Evolutionary conservation across 2,113 vertebrate genomes (phyloP).

Genomic region (Hippocampus zosterae): DNA sequence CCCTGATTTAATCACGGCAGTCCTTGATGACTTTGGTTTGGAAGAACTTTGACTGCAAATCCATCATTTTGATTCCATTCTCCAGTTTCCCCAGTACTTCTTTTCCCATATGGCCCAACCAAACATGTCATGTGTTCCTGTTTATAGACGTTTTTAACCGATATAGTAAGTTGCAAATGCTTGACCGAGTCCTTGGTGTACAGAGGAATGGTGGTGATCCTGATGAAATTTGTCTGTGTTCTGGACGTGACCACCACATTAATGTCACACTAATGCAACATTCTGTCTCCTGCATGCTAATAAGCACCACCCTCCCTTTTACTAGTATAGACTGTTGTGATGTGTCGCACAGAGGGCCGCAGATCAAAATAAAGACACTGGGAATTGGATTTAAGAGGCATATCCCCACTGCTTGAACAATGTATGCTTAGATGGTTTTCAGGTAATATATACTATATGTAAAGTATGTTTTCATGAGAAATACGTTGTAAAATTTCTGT

Average conservation of each 20-base stretch:
- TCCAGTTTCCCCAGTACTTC: not conserved
- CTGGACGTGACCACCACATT: slow-evolving; percentile 67
- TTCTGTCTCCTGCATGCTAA: slow-evolving; percentile 62
- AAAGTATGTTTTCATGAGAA: not conserved
- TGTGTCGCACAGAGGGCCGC: not conserved
- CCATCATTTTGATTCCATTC: not conserved
- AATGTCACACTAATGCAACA: slow-evolving; percentile 62
- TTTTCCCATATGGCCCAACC: not conserved
- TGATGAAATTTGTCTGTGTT: slow-evolving; percentile 66
- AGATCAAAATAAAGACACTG: not conserved
- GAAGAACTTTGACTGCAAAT: not conserved
- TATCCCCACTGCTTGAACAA: not conserved
- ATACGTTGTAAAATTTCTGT: not conserved
- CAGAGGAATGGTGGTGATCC: slow-evolving; percentile 62
- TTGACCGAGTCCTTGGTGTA: slow-evolving; percentile 59
- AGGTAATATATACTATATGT: not conserved
- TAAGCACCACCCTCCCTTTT: slow-evolving; percentile 21
- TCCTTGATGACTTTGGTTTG: not conserved
- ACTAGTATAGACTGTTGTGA: slow-evolving; percentile 26
- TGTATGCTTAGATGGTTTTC: not conserved
- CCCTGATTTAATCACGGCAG: not conserved
- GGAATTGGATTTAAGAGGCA: slow-evolving; percentile 26
- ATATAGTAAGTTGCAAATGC: slow-evolving; percentile 34
- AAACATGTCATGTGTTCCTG: slow-evolving; percentile 16
- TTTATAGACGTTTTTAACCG: slow-evolving; percentile 33